Evolutionary conservation across 2,888 invertebrate species (phyloP).

Genomic region (Volucella zonaria): DNA sequence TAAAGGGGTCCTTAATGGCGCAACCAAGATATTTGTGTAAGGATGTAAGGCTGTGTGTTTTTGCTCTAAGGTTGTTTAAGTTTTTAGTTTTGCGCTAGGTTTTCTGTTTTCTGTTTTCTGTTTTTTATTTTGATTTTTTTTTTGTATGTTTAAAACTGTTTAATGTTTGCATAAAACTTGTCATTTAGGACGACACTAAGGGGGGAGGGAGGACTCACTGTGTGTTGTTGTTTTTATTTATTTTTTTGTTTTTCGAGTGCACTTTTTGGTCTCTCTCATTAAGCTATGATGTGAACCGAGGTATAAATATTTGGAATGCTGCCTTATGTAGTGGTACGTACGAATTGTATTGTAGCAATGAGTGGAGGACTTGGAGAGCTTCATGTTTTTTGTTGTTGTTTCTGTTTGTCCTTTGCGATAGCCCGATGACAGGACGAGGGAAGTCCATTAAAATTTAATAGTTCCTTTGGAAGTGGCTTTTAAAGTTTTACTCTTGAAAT

Average conservation of each 20-base stretch:
- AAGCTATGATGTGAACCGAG: constrained; percentile 40
- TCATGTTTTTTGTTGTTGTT: constrained; percentile 6
- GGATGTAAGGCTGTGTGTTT: constrained; percentile 8
- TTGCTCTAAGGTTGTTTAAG: constrained; percentile 29
- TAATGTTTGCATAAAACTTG: constrained; percentile 62
- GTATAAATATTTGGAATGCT: constrained; percentile 55
- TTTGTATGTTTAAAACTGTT: constrained; percentile 26
- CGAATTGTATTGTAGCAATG: no score
- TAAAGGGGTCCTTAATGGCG: constrained; percentile 39
- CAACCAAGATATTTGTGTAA: constrained; percentile 15
- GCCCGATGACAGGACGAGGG: constrained; percentile 30
- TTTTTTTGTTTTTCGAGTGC: constrained; percentile 37
- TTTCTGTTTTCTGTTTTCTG: no score
- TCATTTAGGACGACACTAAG: constrained; percentile 30
- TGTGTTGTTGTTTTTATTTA: background rate
- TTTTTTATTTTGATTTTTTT: background rate
- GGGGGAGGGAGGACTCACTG: background rate
- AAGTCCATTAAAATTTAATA: constrained; percentile 62
- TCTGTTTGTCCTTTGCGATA: constrained; percentile 2
- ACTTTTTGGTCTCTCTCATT: constrained; percentile 56
- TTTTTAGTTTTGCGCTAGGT: constrained; percentile 20
- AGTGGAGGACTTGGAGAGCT: background rate
- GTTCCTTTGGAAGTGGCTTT: constrained; percentile 61
- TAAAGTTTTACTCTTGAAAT: constrained; percentile 61
- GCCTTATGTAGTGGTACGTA: constrained; percentile 1